Evolutionary conservation across 2,888 invertebrate species (phyloP).

Genomic region (Drosophila paucipuncta): DNA sequence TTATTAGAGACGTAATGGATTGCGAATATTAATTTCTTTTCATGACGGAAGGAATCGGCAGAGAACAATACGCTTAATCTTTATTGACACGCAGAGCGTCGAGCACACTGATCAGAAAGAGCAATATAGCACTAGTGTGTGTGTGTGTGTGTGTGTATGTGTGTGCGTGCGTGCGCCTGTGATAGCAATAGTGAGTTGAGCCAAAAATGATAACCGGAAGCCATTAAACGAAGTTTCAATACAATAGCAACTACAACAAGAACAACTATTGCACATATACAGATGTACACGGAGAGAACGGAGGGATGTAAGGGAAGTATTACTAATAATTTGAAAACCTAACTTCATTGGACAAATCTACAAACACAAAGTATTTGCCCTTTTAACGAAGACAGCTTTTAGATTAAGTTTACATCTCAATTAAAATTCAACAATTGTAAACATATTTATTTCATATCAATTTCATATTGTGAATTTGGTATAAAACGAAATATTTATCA

Average conservation of each 20-base stretch:
- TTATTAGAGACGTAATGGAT: slow-evolving; percentile 75
- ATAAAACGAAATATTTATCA: background rate
- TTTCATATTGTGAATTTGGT: background rate
- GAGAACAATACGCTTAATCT: slow-evolving; percentile 78
- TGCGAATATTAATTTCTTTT: slow-evolving; percentile 80
- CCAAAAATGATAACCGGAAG: slow-evolving; percentile 81
- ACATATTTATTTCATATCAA: background rate
- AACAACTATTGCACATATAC: slow-evolving; percentile 23
- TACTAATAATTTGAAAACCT: background rate
- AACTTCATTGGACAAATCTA: background rate
- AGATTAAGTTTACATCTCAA: background rate
- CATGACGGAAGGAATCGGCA: slow-evolving; percentile 74
- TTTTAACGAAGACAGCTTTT: background rate
- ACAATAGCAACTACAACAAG: slow-evolving; percentile 52
- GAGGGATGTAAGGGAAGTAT: background rate
- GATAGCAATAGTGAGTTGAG: slow-evolving; percentile 45
- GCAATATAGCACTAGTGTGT: background rate
- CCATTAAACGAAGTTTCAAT: slow-evolving; percentile 80
- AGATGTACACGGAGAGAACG: slow-evolving; percentile 19
- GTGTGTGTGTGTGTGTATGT: background rate
- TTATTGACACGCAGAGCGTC: slow-evolving; percentile 74
- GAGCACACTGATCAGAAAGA: slow-evolving; percentile 14
- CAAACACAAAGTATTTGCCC: background rate
- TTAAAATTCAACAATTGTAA: background rate
- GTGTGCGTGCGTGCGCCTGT: slow-evolving; percentile 4